Evolutionary conservation across 2,113 vertebrate genomes (phyloP).

Genomic region (Oncorhynchus keta): DNA sequence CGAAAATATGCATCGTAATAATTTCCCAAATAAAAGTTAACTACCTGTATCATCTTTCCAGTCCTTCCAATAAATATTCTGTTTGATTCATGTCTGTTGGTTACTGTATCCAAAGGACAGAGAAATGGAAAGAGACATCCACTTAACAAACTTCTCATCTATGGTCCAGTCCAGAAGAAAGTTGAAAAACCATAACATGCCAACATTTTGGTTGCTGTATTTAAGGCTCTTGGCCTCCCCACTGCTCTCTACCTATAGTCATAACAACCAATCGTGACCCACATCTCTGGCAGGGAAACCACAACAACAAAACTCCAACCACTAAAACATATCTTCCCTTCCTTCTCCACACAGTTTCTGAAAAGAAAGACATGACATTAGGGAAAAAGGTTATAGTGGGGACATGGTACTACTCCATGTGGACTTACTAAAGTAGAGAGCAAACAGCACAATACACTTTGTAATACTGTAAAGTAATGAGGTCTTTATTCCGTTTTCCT

Average conservation of each 20-base stretch:
- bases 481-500: slow-evolving; percentile 48
- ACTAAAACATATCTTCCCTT: not conserved
- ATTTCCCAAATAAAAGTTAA: not conserved
- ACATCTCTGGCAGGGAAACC: not conserved
- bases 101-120: not conserved
- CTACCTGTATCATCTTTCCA: not conserved
- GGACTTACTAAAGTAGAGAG: not conserved
- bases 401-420: not conserved
- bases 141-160: not conserved
- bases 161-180: not conserved
- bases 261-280: not conserved
- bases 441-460: not conserved
- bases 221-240: not conserved
- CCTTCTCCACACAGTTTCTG: not conserved
- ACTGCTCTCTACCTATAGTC: not conserved
- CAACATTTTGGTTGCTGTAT: not conserved
- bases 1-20: not conserved
- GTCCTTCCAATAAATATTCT: not conserved
- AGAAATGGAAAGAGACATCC: not conserved
- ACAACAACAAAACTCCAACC: not conserved
- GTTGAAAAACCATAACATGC: not conserved
- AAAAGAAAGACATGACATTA: not conserved
- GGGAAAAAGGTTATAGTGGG: not conserved
- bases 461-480: slow-evolving; percentile 35
- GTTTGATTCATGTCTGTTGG: not conserved